These are phyloP conservation scores for Cremastobaeus sp. DNA, from an alignment of 2,888 invertebrate species.

Conservation along the genomic window DNA sequence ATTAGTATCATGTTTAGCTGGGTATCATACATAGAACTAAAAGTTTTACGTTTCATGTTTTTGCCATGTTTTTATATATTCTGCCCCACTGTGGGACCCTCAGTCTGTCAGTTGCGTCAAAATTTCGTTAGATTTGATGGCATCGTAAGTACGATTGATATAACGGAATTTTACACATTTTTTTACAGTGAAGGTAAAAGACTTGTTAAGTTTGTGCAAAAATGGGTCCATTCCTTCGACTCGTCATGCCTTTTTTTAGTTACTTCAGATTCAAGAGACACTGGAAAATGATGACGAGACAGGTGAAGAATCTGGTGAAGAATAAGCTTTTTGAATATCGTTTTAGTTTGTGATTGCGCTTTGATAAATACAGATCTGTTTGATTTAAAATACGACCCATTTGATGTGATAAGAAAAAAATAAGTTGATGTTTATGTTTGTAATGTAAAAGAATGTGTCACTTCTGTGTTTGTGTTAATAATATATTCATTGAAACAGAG, in stretches of 20 bases:
- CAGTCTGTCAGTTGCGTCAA: too few species aligned
- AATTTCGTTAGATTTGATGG: too few species aligned
- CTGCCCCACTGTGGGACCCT: too few species aligned
- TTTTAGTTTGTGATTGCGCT: slow-evolving; percentile 1
- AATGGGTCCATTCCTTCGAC: slow-evolving; percentile 23
- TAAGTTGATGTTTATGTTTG: slow-evolving; percentile 1
- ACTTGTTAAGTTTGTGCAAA: slow-evolving; percentile 19
- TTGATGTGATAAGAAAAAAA: slow-evolving; percentile 4
- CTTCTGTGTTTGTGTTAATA: not conserved
- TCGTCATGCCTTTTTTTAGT: slow-evolving; percentile 11
- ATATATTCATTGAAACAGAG: slow-evolving; percentile 2
- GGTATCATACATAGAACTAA: too few species aligned
- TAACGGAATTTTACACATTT: too few species aligned
- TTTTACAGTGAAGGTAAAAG: too few species aligned
- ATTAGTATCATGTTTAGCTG: too few species aligned
- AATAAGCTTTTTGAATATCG: not conserved
- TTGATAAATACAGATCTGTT: slow-evolving; percentile 7
- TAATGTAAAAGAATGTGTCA: slow-evolving; percentile 1
- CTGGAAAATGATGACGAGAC: not conserved
- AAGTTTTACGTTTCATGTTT: too few species aligned
- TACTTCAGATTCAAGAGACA: slow-evolving; percentile 4
- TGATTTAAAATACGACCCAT: slow-evolving; percentile 1
- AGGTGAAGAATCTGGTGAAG: slow-evolving; percentile 1
- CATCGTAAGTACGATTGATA: too few species aligned
- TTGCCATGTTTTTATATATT: too few species aligned